Conservation (phyloP, 2,888 invertebrate species). For the Drosophila dives region DNA sequence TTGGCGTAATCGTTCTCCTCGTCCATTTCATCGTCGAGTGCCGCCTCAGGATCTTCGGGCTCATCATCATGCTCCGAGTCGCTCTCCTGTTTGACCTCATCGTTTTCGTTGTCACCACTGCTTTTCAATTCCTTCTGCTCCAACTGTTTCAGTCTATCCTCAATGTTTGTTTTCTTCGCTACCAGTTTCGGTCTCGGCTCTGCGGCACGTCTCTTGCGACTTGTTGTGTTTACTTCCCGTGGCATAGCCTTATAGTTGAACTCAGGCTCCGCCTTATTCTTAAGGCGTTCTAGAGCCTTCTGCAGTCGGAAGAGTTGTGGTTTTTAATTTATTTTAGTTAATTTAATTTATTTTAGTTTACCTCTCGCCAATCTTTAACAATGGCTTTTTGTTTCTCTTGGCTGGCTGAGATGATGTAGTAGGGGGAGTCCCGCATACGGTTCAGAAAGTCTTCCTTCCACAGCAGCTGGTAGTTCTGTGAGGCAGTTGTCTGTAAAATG, state of each 20-base stretch:
- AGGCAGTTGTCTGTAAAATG: slow-evolving; percentile 85
- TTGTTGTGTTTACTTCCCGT: slow-evolving; percentile 85
- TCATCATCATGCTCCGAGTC: slow-evolving; percentile 85
- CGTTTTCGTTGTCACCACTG: slow-evolving; percentile 86
- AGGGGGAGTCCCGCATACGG: slow-evolving; percentile 89
- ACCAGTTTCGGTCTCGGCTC: slow-evolving; percentile 42
- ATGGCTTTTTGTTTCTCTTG: slow-evolving; percentile 45
- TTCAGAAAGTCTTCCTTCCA: slow-evolving; percentile 91
- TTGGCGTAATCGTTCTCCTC: slow-evolving; percentile 95
- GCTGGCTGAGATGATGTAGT: slow-evolving; percentile 72
- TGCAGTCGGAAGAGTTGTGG: slow-evolving; percentile 23
- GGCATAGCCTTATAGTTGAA: slow-evolving; percentile 88
- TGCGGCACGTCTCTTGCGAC: slow-evolving; percentile 67
- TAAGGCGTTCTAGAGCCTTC: slow-evolving; percentile 77
- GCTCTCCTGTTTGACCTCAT: slow-evolving; percentile 87
- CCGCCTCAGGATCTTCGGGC: slow-evolving; percentile 75
- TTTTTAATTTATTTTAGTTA: neutral
- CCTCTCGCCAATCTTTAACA: slow-evolving; percentile 66
- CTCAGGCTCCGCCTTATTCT: slow-evolving; percentile 77
- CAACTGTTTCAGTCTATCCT: slow-evolving; percentile 87
- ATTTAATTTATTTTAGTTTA: neutral
- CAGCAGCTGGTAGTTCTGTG: slow-evolving; percentile 89
- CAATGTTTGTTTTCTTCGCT: slow-evolving; percentile 78
- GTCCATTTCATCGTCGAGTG: slow-evolving; percentile 92
- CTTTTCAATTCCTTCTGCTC: slow-evolving; percentile 88